These are phyloP conservation scores for Gracilinanus agilis DNA, from an alignment of 2,113 vertebrate genomes.

Conservation along the genomic window DNA sequence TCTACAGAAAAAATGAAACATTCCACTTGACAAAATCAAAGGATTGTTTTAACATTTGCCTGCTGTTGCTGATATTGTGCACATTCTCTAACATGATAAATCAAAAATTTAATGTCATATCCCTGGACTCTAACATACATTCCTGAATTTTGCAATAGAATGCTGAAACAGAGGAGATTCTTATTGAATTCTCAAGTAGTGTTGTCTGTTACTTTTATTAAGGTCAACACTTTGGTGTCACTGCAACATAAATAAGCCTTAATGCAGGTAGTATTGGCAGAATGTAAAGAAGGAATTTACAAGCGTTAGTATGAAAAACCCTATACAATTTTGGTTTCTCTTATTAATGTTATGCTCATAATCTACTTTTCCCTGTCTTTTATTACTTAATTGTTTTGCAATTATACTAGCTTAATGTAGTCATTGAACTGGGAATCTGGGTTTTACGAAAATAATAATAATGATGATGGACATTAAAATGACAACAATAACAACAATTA, in stretches of 20 bases:
- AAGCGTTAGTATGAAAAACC: not conserved
- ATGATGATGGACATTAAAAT: not conserved
- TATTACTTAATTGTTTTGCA: slow-evolving; percentile 16
- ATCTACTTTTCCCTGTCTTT: not conserved
- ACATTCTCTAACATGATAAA: slow-evolving; percentile 31
- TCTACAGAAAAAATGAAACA: slow-evolving; percentile 3
- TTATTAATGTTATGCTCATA: not conserved
- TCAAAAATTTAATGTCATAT: slow-evolving; percentile 36
- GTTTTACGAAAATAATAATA: slow-evolving; percentile 27
- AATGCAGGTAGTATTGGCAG: not conserved
- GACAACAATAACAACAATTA: not conserved
- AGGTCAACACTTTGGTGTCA: slow-evolving; percentile 51
- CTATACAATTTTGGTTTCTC: not conserved
- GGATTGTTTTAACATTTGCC: not conserved
- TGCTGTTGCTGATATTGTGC: not conserved
- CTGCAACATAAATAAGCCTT: slow-evolving; percentile 28
- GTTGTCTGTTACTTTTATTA: slow-evolving; percentile 41
- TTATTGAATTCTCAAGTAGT: slow-evolving; percentile 37
- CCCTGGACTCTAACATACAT: slow-evolving; percentile 22
- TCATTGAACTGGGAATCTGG: not conserved
- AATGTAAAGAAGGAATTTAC: slow-evolving; percentile 3
- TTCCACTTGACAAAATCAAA: slow-evolving; percentile 25
- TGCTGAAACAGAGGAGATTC: slow-evolving; percentile 45
- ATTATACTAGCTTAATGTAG: not conserved
- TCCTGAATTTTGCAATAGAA: slow-evolving; percentile 50